These are phyloP conservation scores for Tyto alba DNA, from an alignment of 2,113 vertebrate genomes.

Conservation along the genomic window DNA sequence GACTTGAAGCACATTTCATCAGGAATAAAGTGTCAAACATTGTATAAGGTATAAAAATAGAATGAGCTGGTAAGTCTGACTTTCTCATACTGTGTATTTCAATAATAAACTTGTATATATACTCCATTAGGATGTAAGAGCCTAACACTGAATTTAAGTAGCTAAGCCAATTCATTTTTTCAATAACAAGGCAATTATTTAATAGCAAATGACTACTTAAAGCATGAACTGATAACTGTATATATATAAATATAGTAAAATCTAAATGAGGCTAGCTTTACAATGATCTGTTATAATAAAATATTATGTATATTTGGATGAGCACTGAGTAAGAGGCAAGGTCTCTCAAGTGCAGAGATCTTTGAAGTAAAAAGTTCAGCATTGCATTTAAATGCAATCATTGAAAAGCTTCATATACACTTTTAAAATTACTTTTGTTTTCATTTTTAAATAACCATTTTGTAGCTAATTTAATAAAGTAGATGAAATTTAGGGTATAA, in stretches of 20 bases:
- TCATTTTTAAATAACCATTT: conserved; percentile 63
- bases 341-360: not conserved
- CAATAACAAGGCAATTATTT: conserved; percentile 42
- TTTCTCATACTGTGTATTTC: conserved; percentile 15
- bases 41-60: conserved; percentile 16
- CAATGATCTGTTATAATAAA: conserved; percentile 28
- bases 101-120: conserved; percentile 29
- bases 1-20: conserved; percentile 44
- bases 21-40: not conserved
- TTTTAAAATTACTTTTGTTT: conserved; percentile 53
- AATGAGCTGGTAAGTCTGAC: not conserved
- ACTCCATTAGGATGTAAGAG: not conserved
- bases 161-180: conserved; percentile 26
- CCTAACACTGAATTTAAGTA: not conserved
- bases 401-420: conserved; percentile 23
- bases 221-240: not conserved
- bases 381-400: conserved; percentile 49
- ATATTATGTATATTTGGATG: conserved; percentile 5
- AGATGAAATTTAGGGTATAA: conserved; percentile 53
- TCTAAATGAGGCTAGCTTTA: not conserved
- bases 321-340: conserved; percentile 16
- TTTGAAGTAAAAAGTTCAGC: conserved; percentile 33
- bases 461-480: conserved; percentile 71
- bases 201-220: not conserved
- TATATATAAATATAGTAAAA: not conserved